Evolutionary conservation across 2,113 vertebrate species (phyloP).

Genomic region (Seriola dumerili): DNA sequence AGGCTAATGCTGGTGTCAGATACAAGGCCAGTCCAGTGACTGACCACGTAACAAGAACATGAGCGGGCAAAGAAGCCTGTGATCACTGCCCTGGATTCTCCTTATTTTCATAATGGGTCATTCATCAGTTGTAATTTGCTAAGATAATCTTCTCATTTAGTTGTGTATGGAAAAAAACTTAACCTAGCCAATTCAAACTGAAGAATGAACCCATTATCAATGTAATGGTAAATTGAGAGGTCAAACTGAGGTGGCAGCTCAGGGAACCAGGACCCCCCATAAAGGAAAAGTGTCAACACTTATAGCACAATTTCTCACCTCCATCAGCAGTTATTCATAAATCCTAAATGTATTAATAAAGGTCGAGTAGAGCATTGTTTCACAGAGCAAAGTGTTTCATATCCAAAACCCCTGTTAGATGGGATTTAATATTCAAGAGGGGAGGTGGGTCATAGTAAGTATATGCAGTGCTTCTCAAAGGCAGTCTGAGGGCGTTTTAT

Average conservation of each 20-base stretch:
- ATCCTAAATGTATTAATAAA: slow-evolving; percentile 42
- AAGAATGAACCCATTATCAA: slow-evolving; percentile 72
- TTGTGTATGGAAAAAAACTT: slow-evolving; percentile 49
- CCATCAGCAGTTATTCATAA: slow-evolving; percentile 36
- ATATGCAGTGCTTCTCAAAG: not conserved
- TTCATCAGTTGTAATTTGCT: slow-evolving; percentile 73
- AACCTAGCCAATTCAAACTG: slow-evolving; percentile 59
- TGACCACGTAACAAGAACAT: slow-evolving; percentile 29
- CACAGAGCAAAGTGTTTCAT: slow-evolving; percentile 21
- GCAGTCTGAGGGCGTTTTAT: slow-evolving; percentile 13
- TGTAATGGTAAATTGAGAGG: slow-evolving; percentile 64
- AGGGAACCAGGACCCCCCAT: slow-evolving; percentile 44
- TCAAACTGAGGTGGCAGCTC: slow-evolving; percentile 60
- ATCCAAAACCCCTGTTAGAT: slow-evolving; percentile 3
- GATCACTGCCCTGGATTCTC: slow-evolving; percentile 48
- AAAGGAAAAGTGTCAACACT: slow-evolving; percentile 48
- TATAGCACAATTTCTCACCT: slow-evolving; percentile 27
- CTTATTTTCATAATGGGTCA: slow-evolving; percentile 69
- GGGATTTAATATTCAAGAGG: slow-evolving; percentile 13
- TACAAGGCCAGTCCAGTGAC: slow-evolving; percentile 41
- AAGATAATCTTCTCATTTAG: slow-evolving; percentile 72
- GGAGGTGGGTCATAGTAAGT: not conserved
- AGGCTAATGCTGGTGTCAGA: not conserved
- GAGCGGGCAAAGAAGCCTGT: slow-evolving; percentile 25
- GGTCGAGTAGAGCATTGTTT: slow-evolving; percentile 20